These are phyloP conservation scores for Brotula barbata DNA, from an alignment of 2,797 vertebrate genomes.

Conservation along the genomic window DNA sequence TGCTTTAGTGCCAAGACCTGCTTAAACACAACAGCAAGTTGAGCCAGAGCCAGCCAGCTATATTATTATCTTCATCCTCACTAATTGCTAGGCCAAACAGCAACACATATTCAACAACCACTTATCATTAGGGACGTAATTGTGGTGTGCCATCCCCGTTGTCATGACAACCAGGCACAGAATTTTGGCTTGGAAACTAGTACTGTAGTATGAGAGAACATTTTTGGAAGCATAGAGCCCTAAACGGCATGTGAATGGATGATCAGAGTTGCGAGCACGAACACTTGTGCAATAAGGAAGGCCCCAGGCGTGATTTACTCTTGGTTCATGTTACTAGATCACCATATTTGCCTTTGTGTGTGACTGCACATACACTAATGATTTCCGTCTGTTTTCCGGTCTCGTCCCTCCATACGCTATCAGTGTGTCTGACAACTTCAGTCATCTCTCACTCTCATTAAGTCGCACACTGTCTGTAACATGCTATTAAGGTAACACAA, in stretches of 20 bases:
- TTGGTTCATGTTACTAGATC: neutral
- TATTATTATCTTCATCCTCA: constrained; percentile 63
- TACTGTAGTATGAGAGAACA: constrained; percentile 28
- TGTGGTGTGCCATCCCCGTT: constrained; percentile 56
- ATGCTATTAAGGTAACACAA: neutral
- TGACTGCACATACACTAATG: constrained; percentile 1
- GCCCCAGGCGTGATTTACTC: constrained; percentile 5
- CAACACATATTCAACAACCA: constrained; percentile 58
- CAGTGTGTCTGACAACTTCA: constrained; percentile 1
- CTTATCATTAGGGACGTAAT: constrained; percentile 56
- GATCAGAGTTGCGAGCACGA: neutral
- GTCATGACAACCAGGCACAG: constrained; percentile 60
- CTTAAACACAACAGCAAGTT: constrained; percentile 55
- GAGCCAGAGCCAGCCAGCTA: constrained; percentile 59
- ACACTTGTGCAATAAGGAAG: neutral
- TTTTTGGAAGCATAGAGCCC: constrained; percentile 26
- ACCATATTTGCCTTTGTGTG: constrained; percentile 1
- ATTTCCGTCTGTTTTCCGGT: neutral
- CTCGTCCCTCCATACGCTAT: neutral
- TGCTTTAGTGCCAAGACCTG: constrained; percentile 40
- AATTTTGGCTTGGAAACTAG: constrained; percentile 53
- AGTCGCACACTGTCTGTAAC: neutral
- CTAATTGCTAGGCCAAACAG: constrained; percentile 66
- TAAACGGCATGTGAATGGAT: constrained; percentile 2
- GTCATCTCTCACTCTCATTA: constrained; percentile 25